Percentiles rank a stretch among this genome's conserved stretches.
These are phyloP conservation scores for Atractosteus spatula DNA, from an alignment of 2,113 vertebrate genomes.

Conservation along the genomic window DNA sequence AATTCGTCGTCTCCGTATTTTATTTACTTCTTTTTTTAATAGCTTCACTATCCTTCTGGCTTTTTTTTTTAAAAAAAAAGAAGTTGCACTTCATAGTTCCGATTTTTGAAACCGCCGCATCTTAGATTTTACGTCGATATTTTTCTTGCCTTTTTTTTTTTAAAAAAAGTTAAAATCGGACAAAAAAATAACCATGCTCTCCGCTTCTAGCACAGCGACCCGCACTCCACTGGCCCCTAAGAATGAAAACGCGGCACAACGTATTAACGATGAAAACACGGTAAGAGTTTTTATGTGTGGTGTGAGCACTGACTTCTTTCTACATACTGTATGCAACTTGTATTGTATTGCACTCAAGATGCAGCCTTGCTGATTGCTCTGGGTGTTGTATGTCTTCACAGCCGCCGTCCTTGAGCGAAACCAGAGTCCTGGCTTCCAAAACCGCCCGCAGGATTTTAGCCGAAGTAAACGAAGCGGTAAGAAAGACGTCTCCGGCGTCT, in stretches of 20 bases:
- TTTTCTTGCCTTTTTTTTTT: too few species aligned
- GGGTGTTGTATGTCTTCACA: neutral
- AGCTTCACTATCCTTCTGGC: neutral
- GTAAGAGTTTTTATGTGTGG: neutral
- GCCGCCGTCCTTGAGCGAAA: neutral
- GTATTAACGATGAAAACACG: constrained; percentile 1
- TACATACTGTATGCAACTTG: neutral
- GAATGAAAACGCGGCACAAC: neutral
- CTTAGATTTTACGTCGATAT: too few species aligned
- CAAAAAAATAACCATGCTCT: neutral
- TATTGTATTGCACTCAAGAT: neutral
- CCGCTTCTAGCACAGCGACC: neutral
- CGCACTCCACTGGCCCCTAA: neutral
- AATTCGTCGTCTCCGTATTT: too few species aligned
- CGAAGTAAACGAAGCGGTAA: neutral
- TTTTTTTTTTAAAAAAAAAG: neutral
- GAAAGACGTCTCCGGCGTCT: neutral
- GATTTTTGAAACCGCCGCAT: too few species aligned
- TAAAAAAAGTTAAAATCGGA: too few species aligned
- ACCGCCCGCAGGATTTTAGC: constrained; percentile 8
- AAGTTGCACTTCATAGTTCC: too few species aligned
- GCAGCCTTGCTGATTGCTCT: neutral
- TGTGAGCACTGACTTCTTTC: too few species aligned
- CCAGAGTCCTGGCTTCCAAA: constrained; percentile 7
- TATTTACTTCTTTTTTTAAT: neutral